Evolutionary conservation across 2,113 vertebrate species (phyloP).

Genomic region (Ceratotherium simum): DNA sequence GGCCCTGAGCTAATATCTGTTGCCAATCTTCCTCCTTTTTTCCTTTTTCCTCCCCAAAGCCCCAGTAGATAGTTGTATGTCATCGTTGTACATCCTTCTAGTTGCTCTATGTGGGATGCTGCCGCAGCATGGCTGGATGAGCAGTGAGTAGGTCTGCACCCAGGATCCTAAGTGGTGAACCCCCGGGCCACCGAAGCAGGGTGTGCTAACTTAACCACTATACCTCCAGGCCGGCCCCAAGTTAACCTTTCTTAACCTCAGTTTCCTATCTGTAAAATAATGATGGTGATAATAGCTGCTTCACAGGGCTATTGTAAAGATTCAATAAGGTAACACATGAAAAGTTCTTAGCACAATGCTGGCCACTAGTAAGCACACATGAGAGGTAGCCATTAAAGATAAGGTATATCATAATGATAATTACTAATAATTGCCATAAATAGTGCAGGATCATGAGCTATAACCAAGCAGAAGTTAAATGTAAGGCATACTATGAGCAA

Average conservation of each 20-base stretch:
- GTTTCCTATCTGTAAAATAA: neutral
- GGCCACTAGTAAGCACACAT: neutral
- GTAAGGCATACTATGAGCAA: neutral
- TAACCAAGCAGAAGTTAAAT: neutral
- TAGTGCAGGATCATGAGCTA: neutral
- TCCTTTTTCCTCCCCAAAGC: no score
- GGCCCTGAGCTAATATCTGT: no score
- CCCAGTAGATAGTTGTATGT: no score
- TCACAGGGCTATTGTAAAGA: neutral
- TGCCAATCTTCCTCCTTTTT: no score
- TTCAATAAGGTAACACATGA: neutral
- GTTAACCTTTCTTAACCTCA: neutral
- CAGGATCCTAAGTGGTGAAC: no score
- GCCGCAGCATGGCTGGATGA: no score
- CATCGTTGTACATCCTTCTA: no score
- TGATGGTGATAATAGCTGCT: neutral
- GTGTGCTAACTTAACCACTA: no score
- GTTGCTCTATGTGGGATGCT: no score
- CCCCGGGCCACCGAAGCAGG: no score
- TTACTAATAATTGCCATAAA: neutral
- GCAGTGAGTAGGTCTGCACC: no score
- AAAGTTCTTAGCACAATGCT: neutral
- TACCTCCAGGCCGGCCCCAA: no score
- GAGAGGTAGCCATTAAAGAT: neutral
- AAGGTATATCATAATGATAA: neutral